A percentile compares a stretch with the other conserved stretches of the same genome.
These are phyloP conservation scores for Ascidia mentula DNA, from an alignment of 23 tunicate genomes.

Conservation along the genomic window DNA sequence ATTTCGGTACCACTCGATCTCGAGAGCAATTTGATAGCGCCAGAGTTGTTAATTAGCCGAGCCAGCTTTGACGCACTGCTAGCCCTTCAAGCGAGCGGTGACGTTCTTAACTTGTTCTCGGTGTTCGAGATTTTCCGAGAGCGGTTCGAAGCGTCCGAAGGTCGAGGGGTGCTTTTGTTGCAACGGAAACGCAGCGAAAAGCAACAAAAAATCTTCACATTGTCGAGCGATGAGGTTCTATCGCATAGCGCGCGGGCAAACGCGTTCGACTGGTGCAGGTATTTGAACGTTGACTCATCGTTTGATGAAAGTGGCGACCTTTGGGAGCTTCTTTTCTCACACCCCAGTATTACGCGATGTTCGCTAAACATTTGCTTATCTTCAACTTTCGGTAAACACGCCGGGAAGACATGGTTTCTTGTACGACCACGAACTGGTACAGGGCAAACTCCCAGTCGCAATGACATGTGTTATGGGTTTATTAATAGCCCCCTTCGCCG, in stretches of 20 bases:
- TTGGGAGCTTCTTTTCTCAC: not conserved
- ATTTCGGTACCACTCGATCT: not conserved
- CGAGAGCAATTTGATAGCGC: conserved; percentile 9
- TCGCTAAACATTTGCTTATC: not conserved
- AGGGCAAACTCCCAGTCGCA: not conserved
- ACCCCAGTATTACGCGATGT: not conserved
- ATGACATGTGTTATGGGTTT: not conserved
- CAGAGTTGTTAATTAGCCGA: not conserved
- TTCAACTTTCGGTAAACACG: not conserved
- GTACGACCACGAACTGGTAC: not conserved
- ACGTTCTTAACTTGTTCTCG: too few species aligned
- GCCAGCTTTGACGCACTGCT: not conserved
- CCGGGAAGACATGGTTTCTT: not conserved
- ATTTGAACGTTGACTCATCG: not conserved
- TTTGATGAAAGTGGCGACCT: not conserved
- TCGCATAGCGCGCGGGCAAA: not conserved
- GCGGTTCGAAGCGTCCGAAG: not conserved
- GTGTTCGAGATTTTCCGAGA: too few species aligned
- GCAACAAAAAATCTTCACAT: not conserved
- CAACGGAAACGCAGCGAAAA: not conserved
- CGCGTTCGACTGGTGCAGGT: not conserved
- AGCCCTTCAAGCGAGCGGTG: too few species aligned
- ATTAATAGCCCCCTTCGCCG: not conserved
- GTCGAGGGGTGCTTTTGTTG: not conserved
- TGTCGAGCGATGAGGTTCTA: not conserved